These are phyloP conservation scores for Narcine bancroftii DNA, from an alignment of 2,113 vertebrate genomes.

Conservation along the genomic window DNA sequence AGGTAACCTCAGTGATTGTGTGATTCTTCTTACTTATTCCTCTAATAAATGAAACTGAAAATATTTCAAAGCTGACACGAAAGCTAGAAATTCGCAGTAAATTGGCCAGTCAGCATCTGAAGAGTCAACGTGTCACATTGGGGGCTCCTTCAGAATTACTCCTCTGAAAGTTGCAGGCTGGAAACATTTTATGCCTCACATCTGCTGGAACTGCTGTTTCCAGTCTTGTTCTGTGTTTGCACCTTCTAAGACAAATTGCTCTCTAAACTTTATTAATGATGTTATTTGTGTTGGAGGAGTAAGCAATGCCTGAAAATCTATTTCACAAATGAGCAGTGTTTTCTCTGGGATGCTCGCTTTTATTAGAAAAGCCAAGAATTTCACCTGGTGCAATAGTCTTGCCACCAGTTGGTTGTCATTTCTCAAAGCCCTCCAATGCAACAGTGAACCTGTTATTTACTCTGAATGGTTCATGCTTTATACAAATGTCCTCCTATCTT, in stretches of 20 bases:
- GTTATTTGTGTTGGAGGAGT: not conserved
- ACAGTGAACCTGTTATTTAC: not conserved
- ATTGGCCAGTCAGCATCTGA: not conserved
- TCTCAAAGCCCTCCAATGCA: not conserved
- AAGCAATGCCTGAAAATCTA: not conserved
- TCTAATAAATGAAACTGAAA: not conserved
- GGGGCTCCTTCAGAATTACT: not conserved
- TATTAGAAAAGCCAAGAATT: not conserved
- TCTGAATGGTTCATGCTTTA: not conserved
- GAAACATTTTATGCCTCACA: not conserved
- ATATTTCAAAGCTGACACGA: not conserved
- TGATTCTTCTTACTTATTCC: not conserved
- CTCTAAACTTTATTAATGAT: not conserved
- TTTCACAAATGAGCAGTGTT: not conserved
- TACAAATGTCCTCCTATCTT: not conserved
- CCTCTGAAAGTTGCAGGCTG: not conserved
- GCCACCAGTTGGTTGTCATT: not conserved
- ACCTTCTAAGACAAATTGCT: not conserved
- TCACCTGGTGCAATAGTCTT: not conserved
- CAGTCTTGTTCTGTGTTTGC: not conserved
- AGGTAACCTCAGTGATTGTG: slow-evolving; percentile 54
- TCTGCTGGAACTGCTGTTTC: not conserved
- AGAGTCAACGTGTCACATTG: not conserved
- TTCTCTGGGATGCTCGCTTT: not conserved
- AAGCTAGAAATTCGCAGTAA: not conserved